phyloP scores from a whole-genome alignment of 1,140 invertebrate species.

The Ceratina japonica region DNA sequence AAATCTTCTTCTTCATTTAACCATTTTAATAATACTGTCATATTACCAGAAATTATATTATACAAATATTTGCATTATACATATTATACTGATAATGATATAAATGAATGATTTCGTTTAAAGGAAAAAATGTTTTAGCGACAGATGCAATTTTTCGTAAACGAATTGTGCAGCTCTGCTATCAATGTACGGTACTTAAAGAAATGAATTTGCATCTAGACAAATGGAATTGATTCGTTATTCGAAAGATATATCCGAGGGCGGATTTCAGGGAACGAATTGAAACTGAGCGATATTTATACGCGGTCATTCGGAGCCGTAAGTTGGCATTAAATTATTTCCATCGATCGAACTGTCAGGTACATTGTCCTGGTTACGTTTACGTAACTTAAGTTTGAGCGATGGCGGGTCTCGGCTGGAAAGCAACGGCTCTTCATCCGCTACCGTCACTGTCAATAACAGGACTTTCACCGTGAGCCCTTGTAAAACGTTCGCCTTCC shows the following conservation, averaged over 20 bases:
- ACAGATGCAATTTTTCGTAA: no score
- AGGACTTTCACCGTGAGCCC: conserved; percentile 35
- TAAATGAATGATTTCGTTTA: no score
- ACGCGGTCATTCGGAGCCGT: conserved; percentile 7
- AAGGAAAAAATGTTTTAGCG: no score
- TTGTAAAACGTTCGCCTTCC: conserved; percentile 42
- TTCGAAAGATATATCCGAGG: not conserved
- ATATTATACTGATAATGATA: no score
- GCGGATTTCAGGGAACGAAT: not conserved
- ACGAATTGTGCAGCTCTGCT: no score
- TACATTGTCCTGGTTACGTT: conserved; percentile 61
- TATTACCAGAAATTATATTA: no score
- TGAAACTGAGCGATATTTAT: conserved; percentile 34
- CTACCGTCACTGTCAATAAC: conserved; percentile 58
- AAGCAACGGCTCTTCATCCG: conserved; percentile 55
- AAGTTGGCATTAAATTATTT: conserved; percentile 60
- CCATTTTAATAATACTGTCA: no score
- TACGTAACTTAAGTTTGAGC: conserved; percentile 66
- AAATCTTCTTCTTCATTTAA: no score
- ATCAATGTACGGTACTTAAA: no score
- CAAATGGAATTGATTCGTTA: not conserved
- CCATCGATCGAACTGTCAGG: conserved; percentile 60
- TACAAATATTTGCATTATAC: no score
- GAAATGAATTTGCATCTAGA: no score
- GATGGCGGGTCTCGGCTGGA: conserved; percentile 51